Percentiles rank a stretch among this genome's conserved stretches.
phyloP scores from a whole-genome alignment of 2,888 invertebrate genomes.

The Pteria penguin region DNA sequence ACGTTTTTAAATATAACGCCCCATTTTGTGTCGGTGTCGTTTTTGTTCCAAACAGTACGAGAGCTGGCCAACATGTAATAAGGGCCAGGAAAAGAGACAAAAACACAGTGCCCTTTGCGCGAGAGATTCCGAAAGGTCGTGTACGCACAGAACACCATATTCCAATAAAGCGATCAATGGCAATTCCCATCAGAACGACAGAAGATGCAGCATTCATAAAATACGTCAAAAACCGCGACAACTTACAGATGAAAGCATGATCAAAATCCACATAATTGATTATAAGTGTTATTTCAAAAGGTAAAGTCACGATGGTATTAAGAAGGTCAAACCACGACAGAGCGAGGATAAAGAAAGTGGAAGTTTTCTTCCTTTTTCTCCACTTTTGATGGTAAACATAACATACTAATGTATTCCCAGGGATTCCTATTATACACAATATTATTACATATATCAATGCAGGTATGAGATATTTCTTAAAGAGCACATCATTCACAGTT shows the following conservation, averaged over 20 bases:
- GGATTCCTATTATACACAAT: conserved; percentile 57
- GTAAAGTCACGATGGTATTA: conserved; percentile 61
- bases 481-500: too few species aligned
- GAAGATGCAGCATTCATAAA: conserved; percentile 62
- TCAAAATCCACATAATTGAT: conserved; percentile 56
- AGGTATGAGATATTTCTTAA: conserved; percentile 45
- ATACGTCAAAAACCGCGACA: conserved; percentile 58
- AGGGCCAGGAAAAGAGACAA: conserved; percentile 46
- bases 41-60: conserved; percentile 62
- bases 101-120: conserved; percentile 20
- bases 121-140: conserved; percentile 30
- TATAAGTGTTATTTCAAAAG: conserved; percentile 55
- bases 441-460: conserved; percentile 60
- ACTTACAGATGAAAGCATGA: conserved; percentile 55
- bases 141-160: conserved; percentile 56
- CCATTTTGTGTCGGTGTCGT: conserved; percentile 32
- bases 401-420: conserved; percentile 62
- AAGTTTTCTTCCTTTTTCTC: conserved; percentile 50
- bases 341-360: conserved; percentile 58
- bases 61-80: conserved; percentile 55
- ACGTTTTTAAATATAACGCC: conserved; percentile 48
- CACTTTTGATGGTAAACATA: conserved; percentile 55
- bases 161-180: conserved; percentile 60
- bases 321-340: conserved; percentile 60
- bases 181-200: conserved; percentile 58